phyloP scores from a whole-genome alignment of 2,113 vertebrate species.

The Seriola aureovittata region DNA sequence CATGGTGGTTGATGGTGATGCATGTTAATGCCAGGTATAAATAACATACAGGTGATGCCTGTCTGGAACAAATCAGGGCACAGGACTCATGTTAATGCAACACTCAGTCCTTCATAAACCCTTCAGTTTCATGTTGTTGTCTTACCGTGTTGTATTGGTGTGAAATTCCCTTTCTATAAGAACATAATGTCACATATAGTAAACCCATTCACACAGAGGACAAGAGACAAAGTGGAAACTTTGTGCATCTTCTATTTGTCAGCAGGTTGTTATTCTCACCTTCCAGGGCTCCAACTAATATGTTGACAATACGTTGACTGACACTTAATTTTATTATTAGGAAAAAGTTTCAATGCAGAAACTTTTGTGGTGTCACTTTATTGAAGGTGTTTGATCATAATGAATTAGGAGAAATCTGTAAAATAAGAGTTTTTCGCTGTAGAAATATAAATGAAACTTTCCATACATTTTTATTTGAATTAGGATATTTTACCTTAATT shows the following conservation, averaged over 20 bases:
- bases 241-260: conserved; percentile 19
- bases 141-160: conserved; percentile 2
- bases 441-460: too few species aligned
- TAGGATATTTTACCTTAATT: too few species aligned
- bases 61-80: background rate
- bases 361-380: too few species aligned
- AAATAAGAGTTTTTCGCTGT: too few species aligned
- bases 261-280: conserved; percentile 32
- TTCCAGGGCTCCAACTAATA: background rate
- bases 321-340: too few species aligned
- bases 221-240: conserved; percentile 42
- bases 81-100: background rate
- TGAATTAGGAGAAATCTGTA: too few species aligned
- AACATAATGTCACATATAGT: conserved; percentile 1
- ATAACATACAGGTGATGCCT: conserved; percentile 2
- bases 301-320: conserved; percentile 9
- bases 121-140: conserved; percentile 2
- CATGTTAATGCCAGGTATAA: conserved; percentile 22
- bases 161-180: background rate
- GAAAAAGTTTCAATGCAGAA: too few species aligned
- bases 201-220: conserved; percentile 1
- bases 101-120: background rate
- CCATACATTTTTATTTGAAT: too few species aligned
- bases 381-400: too few species aligned
- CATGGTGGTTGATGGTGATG: conserved; percentile 6